A percentile compares a stretch with the other conserved stretches of the same genome.
Evolutionary conservation across 2,113 vertebrate genomes (phyloP).

Genomic region (Casuarius casuarius): DNA sequence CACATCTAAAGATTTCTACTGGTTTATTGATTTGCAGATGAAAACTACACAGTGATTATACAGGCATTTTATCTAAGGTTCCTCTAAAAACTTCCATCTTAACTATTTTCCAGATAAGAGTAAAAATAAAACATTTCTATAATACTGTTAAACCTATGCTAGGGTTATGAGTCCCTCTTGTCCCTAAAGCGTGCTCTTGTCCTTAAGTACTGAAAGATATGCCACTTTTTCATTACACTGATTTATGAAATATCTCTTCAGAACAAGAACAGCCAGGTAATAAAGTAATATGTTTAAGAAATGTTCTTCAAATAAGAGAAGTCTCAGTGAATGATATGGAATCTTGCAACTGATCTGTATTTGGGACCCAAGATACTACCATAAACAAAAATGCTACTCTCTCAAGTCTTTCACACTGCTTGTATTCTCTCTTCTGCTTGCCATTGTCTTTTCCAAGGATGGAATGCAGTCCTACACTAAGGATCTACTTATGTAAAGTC

Average conservation of each 20-base stretch:
- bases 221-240: neutral
- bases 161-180: neutral
- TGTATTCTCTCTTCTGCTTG: neutral
- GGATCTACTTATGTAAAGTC: neutral
- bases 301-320: neutral
- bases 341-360: neutral
- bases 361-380: neutral
- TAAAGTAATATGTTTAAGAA: neutral
- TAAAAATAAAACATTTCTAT: neutral
- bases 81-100: neutral
- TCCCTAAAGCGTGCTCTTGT: neutral
- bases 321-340: neutral
- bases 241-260: neutral
- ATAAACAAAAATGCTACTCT: neutral
- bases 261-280: neutral
- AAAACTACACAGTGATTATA: neutral
- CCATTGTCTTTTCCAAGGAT: neutral
- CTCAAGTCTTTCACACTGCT: neutral
- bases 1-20: neutral
- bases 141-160: accelerated
- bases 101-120: neutral
- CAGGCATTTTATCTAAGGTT: too few species aligned
- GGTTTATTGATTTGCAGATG: neutral
- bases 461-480: neutral
- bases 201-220: neutral